Evolutionary conservation across 1,140 invertebrate species (phyloP), one percentile per base, ranked within the genome.

Genomic region (Adoxophyes honmai): DNA sequence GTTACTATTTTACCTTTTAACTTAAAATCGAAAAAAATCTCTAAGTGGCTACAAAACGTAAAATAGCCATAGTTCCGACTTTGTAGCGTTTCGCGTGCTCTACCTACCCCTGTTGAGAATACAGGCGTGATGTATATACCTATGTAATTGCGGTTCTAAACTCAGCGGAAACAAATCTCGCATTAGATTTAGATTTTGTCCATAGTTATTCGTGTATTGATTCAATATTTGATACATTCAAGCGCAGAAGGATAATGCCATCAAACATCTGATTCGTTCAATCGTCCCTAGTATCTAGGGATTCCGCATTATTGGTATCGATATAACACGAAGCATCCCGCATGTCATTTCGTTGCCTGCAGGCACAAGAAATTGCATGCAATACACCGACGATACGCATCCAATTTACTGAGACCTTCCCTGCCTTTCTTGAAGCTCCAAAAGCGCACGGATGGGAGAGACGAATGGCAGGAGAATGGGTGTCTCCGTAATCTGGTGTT

Each of bases 341-440:
- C 65, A 78, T 78, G 80, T 78, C 73, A 81, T 81, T 76, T 79
- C 66, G 67, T 62, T 73, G 76, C 78, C 75, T 75, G 70, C 70
- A 76, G 75, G 76, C 68, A 62, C 73, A 80, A 81, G 80, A 79
- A 78, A 81, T 83, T 79, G 76, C 78, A 83, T 73, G 71, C 72
- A 79, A 76, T 72, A 73, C 68, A 74, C 66, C 71, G 72, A 73
- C 58, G 60, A 66, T 55, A 74, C 60, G 21, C 52, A 34, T 34
- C 78, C 74, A 78, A 51, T 36, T 13, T 54, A 57, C 38, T 44
- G n/a, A 52, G 74, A 73, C 6, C 78, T 62, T 6, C 60, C 55
- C 1, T 18, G 16, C 34, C 15, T 9, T n/a, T 35, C 38, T 56
- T 42, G 37, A 42, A 10, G 11, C 14, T 13, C 5, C n/a, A 11